Percentiles rank a stretch among this genome's conserved stretches.
phyloP scores from a whole-genome alignment of 2,797 vertebrate species.

The Enteromius unitaeniatus region DNA sequence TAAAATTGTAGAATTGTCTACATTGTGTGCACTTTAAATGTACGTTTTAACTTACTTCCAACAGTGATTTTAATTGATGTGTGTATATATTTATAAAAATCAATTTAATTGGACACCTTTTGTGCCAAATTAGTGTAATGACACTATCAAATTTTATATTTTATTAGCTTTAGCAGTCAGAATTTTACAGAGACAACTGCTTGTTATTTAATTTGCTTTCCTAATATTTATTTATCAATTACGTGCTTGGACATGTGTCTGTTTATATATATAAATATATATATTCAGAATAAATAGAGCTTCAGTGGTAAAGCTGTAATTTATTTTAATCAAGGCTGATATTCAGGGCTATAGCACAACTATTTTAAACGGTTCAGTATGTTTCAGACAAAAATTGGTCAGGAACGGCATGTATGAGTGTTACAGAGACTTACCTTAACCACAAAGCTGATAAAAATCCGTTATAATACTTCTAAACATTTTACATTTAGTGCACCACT shows the following conservation, averaged over 20 bases:
- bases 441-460: neutral
- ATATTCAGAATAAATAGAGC: neutral
- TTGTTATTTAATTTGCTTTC: neutral
- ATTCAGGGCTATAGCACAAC: neutral
- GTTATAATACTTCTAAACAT: neutral
- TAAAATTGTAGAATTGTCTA: neutral
- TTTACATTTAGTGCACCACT: neutral
- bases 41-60: neutral
- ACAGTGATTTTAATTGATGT: neutral
- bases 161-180: neutral
- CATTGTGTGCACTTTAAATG: neutral
- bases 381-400: neutral
- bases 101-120: neutral
- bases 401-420: neutral
- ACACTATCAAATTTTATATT: neutral
- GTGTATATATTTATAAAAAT: too few relatives aligned
- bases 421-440: neutral
- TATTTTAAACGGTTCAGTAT: neutral
- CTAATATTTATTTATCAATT: neutral
- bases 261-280: neutral
- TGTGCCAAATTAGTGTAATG: neutral
- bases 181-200: neutral
- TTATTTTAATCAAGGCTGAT: neutral
- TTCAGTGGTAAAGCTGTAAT: neutral
- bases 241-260: neutral